These are phyloP conservation scores for Coilia nasus DNA, from an alignment of 2,797 vertebrate species.

Conservation along the genomic window DNA sequence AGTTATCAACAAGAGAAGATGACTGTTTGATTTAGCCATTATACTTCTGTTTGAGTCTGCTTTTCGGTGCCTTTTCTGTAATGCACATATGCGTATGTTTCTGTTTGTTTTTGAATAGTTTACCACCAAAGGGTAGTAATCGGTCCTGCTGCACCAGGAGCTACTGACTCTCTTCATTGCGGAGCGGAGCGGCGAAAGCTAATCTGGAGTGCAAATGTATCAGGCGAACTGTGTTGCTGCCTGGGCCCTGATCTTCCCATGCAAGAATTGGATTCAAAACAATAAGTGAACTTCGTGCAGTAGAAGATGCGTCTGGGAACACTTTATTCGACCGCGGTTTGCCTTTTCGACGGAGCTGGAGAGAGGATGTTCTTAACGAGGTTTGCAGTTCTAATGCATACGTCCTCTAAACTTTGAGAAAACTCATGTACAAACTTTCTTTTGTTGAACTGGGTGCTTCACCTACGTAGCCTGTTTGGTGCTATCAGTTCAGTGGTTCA, in stretches of 20 bases:
- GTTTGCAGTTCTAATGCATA: background rate
- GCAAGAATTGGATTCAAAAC: background rate
- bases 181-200: background rate
- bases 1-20: background rate
- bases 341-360: background rate
- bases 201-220: background rate
- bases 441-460: background rate
- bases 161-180: background rate
- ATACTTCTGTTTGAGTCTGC: background rate
- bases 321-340: background rate
- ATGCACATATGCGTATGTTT: background rate
- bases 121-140: background rate
- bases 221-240: background rate
- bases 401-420: slow-evolving; percentile 13
- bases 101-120: background rate
- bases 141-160: background rate
- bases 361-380: background rate
- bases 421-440: slow-evolving; percentile 20
- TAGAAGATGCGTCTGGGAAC: slow-evolving; percentile 1
- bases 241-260: background rate
- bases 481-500: background rate
- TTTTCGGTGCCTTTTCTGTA: background rate
- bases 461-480: slow-evolving; percentile 8
- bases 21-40: background rate
- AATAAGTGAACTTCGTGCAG: slow-evolving; percentile 4